Conservation (phyloP, 2,797 vertebrate species). For the Allobates femoralis region DNA sequence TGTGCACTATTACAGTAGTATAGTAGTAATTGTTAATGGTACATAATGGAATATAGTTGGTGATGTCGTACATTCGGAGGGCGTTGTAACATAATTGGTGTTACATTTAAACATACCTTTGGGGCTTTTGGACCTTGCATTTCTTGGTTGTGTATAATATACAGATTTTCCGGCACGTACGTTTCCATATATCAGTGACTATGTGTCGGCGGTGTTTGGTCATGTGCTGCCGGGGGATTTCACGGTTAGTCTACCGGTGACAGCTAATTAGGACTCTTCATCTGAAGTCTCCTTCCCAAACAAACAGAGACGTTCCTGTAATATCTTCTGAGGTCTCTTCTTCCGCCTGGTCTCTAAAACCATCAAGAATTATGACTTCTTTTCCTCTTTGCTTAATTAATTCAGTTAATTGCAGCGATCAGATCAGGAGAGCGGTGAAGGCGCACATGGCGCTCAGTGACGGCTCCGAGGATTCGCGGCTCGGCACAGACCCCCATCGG, state of each 20-base stretch:
- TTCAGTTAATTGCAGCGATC: constrained; percentile 47
- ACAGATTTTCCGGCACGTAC: too few species aligned
- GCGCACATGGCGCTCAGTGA: background rate
- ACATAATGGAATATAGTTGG: too few species aligned
- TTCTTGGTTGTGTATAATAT: background rate
- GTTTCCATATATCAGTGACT: background rate
- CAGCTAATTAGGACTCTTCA: constrained; percentile 35
- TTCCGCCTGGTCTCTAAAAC: background rate
- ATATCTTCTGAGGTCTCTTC: constrained; percentile 14
- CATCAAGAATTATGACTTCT: background rate
- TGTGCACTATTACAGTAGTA: too few species aligned
- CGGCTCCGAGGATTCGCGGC: background rate
- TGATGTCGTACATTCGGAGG: too few species aligned
- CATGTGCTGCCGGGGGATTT: background rate
- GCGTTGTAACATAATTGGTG: background rate
- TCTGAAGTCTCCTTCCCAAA: background rate
- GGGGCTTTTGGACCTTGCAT: background rate
- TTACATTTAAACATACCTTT: background rate
- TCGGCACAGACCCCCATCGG: background rate
- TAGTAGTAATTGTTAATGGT: too few species aligned
- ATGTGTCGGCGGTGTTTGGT: background rate
- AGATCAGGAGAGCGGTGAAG: background rate
- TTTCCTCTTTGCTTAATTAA: constrained; percentile 40
- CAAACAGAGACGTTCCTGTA: constrained; percentile 23
- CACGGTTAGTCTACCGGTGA: background rate